These are phyloP conservation scores for Rhineura floridana DNA, from an alignment of 2,113 vertebrate genomes.

Conservation along the genomic window DNA sequence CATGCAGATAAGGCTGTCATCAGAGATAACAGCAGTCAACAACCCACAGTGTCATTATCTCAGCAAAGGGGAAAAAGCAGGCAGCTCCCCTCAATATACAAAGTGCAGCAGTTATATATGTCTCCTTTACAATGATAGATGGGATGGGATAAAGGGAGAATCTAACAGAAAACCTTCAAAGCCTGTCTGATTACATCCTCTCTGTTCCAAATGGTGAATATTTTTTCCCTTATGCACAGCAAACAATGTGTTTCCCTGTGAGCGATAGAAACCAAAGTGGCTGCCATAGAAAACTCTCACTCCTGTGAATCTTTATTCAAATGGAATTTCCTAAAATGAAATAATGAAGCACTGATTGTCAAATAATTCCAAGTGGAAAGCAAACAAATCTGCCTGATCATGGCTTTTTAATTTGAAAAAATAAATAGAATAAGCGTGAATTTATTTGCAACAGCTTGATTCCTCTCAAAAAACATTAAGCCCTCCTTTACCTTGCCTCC, in stretches of 20 bases:
- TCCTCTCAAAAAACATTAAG: slow-evolving; percentile 34
- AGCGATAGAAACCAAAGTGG: neutral
- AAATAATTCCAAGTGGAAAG: slow-evolving; percentile 58
- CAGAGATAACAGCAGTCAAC: slow-evolving; percentile 79
- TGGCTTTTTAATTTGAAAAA: slow-evolving; percentile 66
- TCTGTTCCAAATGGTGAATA: slow-evolving; percentile 30
- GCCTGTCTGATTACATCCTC: slow-evolving; percentile 59
- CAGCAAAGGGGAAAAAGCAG: slow-evolving; percentile 69
- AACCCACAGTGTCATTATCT: slow-evolving; percentile 74
- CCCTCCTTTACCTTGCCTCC: slow-evolving; percentile 40
- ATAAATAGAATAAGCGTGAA: slow-evolving; percentile 65
- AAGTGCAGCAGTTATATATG: slow-evolving; percentile 69
- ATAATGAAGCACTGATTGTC: slow-evolving; percentile 65
- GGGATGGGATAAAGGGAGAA: slow-evolving; percentile 65
- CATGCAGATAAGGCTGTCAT: slow-evolving; percentile 78
- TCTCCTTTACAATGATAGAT: slow-evolving; percentile 76
- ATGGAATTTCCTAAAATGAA: slow-evolving; percentile 60
- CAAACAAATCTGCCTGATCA: slow-evolving; percentile 65
- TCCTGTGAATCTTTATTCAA: slow-evolving; percentile 24
- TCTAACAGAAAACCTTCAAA: slow-evolving; percentile 69
- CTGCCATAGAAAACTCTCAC: neutral
- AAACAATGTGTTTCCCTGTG: slow-evolving; percentile 28
- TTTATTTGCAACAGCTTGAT: slow-evolving; percentile 65
- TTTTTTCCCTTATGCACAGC: slow-evolving; percentile 10
- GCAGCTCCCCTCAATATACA: slow-evolving; percentile 70